A percentile compares a stretch with the other conserved stretches of the same genome.
These are phyloP conservation scores for Eupithecia centaureata DNA, from an alignment of 2,888 invertebrate species.

Conservation along the genomic window DNA sequence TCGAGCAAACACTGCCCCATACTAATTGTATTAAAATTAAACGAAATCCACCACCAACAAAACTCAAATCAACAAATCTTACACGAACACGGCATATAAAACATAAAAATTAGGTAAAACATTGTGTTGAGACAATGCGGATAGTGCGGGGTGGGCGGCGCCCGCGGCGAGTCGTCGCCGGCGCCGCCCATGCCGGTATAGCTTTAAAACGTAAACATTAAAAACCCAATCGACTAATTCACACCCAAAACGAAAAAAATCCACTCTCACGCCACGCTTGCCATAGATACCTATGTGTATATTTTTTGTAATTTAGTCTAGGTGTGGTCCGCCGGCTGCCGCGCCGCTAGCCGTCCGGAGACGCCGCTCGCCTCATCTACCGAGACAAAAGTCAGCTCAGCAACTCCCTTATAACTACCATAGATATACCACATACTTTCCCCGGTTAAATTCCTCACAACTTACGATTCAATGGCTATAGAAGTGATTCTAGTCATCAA, in stretches of 20 bases:
- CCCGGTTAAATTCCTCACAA: neutral
- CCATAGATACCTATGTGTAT: conserved; percentile 85
- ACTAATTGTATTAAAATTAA: conserved; percentile 70
- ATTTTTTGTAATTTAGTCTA: conserved; percentile 82
- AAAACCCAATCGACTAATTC: conserved; percentile 85
- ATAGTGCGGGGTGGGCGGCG: conserved; percentile 78
- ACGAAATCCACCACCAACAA: conserved; percentile 85
- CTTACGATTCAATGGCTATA: neutral
- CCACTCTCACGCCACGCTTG: conserved; percentile 85
- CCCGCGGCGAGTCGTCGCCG: conserved; percentile 54
- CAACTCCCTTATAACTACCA: conserved; percentile 48
- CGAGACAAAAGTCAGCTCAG: conserved; percentile 83
- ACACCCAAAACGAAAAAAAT: conserved; percentile 84
- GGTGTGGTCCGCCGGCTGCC: conserved; percentile 80
- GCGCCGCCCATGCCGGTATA: conserved; percentile 73
- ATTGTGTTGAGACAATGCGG: conserved; percentile 82
- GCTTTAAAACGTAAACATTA: conserved; percentile 83
- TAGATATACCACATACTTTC: conserved; percentile 38
- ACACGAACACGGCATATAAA: conserved; percentile 84
- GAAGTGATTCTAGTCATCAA: neutral
- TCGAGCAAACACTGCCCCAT: conserved; percentile 51
- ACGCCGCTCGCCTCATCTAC: conserved; percentile 82
- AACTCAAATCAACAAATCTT: conserved; percentile 83
- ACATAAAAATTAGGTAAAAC: conserved; percentile 79
- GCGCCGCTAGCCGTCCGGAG: conserved; percentile 75